Conservation (phyloP, 2,888 invertebrate species). For the Meiosimyza decipiens region DNA sequence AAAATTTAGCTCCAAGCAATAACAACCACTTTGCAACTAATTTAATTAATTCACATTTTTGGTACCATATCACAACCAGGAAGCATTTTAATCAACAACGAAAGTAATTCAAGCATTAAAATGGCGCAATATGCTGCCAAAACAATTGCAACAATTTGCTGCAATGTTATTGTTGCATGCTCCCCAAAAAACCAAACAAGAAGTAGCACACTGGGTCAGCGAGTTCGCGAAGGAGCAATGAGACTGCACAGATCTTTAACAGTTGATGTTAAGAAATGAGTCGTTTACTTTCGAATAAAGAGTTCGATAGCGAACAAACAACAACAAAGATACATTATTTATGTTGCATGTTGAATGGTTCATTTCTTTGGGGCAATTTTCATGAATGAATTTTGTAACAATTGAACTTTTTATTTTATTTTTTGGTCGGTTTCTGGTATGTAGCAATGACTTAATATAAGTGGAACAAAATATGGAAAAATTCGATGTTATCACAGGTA, state of each 20-base stretch:
- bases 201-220: conserved; percentile 20
- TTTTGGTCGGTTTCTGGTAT: too few relatives aligned
- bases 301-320: too few relatives aligned
- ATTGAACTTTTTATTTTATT: too few relatives aligned
- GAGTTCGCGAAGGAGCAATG: conserved; percentile 11
- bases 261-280: not conserved
- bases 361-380: too few relatives aligned
- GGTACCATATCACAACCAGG: conserved; percentile 6
- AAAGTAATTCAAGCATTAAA: conserved; percentile 2
- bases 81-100: conserved; percentile 3
- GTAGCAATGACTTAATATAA: too few relatives aligned
- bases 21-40: conserved; percentile 12
- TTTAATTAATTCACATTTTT: conserved; percentile 20
- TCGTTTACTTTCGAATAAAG: too few relatives aligned
- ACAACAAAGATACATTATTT: too few relatives aligned
- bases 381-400: too few relatives aligned
- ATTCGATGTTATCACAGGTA: too few relatives aligned
- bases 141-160: conserved; percentile 15
- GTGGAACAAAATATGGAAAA: too few relatives aligned
- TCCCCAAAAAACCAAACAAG: not conserved
- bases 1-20: conserved; percentile 42
- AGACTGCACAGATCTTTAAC: not conserved
- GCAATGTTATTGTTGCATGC: not conserved
- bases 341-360: too few relatives aligned
- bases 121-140: not conserved